Conservation (phyloP, 2,113 vertebrate species). For the Tachuris rubrigastra region DNA sequence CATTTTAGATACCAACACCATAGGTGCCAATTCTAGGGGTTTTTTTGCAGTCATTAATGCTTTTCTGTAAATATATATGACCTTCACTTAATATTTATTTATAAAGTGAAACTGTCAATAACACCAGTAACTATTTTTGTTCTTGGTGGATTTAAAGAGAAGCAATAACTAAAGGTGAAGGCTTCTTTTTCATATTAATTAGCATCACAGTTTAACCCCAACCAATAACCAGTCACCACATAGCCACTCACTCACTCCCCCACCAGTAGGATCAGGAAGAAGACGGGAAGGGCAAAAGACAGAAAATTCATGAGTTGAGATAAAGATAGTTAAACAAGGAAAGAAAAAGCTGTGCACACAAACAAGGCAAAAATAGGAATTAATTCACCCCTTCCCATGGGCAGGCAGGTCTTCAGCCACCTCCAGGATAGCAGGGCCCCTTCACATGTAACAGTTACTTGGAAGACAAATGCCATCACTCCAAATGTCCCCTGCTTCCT, state of each 20-base stretch:
- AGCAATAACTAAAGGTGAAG: background rate
- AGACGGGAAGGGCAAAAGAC: background rate
- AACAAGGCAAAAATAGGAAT: background rate
- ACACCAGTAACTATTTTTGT: background rate
- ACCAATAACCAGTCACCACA: background rate
- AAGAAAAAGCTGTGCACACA: background rate
- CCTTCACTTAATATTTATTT: background rate
- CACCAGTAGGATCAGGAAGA: background rate
- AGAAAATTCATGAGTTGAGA: background rate
- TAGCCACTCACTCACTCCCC: background rate
- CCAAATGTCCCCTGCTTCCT: background rate
- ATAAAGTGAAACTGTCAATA: background rate
- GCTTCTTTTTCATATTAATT: background rate
- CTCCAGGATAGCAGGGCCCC: background rate
- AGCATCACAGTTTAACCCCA: background rate
- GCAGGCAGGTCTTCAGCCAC: background rate
- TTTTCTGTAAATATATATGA: background rate
- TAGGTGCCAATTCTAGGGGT: background rate
- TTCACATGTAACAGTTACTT: background rate
- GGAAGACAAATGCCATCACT: background rate
- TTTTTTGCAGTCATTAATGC: background rate
- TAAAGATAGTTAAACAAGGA: too few relatives aligned
- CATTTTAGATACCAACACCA: background rate
- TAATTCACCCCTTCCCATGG: background rate
- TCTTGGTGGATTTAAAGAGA: background rate